Evolutionary conservation across 2,797 vertebrate genomes (phyloP), one percentile per base, ranked within the genome.

Genomic region (Parauchenoglanis ngamensis): DNA sequence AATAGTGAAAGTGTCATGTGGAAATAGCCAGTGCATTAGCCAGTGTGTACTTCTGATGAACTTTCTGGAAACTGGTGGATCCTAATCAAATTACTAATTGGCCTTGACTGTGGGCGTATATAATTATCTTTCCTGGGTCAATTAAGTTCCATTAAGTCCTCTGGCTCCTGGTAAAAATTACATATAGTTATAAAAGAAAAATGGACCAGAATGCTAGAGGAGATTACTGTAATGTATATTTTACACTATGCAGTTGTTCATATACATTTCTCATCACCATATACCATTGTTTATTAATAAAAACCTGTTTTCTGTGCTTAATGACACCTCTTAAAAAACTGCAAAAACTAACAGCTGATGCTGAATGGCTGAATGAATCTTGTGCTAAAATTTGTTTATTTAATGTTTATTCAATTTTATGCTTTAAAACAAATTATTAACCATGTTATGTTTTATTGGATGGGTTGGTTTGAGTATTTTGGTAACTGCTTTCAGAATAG

Each of bases 21-120:
- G 87, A 85, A 87, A 84, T 28, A n/a, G n/a, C n/a, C n/a, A 11
- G 56, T 65, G 67, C 83, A 88, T 88, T 85, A 88, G 59, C 2
- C 28, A 8, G 56, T n/a, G 76, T 72, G 67, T 56, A 75, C 87
- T 88, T 80, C 54, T 80, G 40, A 73, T 85, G 83, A 85, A 85
- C 83, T 73, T 61, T 83, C 82, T 49, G 83, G 76, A 80, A 84
- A 88, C 31, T 44, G 10, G 28, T 31, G 6, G 28, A 12, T 21
- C 7, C 7, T 59, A 88, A 88, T 85, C 75, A 85, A 73, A 80
- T 88, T 31, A 31, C 7, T 40, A 28, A 57, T 80, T 63, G 49
- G 40, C 57, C 1, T 17, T 75, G 76, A 8, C 0, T 65, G 56
- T 52, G 61, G 61, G 61, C 10, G 61, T 67, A 61, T 65, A 67